These are phyloP conservation scores for Mycteria americana DNA, from an alignment of 2,797 vertebrate genomes.

Conservation along the genomic window DNA sequence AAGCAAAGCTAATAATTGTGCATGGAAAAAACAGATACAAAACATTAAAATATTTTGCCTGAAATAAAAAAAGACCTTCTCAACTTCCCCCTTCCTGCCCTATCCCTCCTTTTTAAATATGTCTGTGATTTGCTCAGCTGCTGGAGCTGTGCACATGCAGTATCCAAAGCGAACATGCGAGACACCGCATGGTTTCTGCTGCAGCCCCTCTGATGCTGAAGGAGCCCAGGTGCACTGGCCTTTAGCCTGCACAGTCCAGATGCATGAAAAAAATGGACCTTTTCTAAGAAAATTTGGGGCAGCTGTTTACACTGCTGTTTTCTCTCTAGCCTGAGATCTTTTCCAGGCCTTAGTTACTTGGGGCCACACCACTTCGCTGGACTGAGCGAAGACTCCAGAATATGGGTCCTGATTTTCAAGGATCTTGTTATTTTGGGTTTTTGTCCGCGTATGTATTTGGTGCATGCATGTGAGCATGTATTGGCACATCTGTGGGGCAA, in stretches of 20 bases:
- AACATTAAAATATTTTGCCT: background rate
- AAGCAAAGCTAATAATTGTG: background rate
- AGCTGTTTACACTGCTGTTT: background rate
- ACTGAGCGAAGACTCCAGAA: background rate
- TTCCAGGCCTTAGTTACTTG: background rate
- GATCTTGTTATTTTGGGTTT: background rate
- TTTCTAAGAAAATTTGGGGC: background rate
- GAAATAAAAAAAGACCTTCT: background rate
- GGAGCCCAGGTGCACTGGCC: background rate
- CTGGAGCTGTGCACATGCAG: background rate
- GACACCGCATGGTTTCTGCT: background rate
- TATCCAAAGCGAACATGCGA: accelerated
- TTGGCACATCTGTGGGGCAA: background rate
- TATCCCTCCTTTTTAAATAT: background rate
- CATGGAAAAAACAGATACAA: background rate
- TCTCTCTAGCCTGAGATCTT: background rate
- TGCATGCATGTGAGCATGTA: background rate
- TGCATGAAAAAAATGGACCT: background rate
- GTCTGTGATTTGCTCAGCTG: background rate
- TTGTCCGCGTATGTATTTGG: background rate
- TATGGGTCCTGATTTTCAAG: background rate
- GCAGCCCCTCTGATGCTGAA: background rate
- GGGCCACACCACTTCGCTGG: background rate
- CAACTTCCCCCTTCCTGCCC: background rate
- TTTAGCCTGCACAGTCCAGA: background rate